Conservation (phyloP, 2,113 vertebrate species). For the Misgurnus anguillicaudatus region DNA sequence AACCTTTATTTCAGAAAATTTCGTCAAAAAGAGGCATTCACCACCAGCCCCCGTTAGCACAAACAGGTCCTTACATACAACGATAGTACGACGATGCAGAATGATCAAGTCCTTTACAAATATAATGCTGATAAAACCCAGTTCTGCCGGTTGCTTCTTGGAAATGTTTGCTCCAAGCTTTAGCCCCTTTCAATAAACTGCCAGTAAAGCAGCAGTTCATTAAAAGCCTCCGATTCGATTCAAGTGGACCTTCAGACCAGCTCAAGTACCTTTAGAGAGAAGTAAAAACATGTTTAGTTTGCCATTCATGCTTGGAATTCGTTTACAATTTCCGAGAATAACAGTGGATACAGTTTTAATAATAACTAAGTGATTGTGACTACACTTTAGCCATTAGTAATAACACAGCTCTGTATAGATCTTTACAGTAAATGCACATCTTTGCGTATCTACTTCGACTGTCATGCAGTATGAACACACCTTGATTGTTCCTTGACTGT, state of each 20-base stretch:
- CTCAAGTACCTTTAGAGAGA: slow-evolving; percentile 85
- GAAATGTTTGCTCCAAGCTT: slow-evolving; percentile 27
- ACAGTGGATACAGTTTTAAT: not conserved
- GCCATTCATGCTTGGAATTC: not conserved
- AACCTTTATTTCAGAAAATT: slow-evolving; percentile 52
- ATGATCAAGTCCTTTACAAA: slow-evolving; percentile 52
- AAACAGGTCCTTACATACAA: slow-evolving; percentile 50
- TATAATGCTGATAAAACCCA: slow-evolving; percentile 54
- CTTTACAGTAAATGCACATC: not conserved
- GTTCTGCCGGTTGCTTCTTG: slow-evolving; percentile 7
- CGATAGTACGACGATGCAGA: slow-evolving; percentile 45
- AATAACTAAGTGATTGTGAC: not conserved
- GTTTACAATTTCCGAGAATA: not conserved
- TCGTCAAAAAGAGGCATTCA: slow-evolving; percentile 53
- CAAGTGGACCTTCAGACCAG: slow-evolving; percentile 80
- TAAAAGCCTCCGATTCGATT: slow-evolving; percentile 28
- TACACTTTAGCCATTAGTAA: not conserved
- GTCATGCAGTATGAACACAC: slow-evolving; percentile 72
- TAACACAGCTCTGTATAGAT: not conserved
- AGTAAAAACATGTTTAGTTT: not conserved
- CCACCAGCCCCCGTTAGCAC: slow-evolving; percentile 47
- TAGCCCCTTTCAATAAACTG: slow-evolving; percentile 9
- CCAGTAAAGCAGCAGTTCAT: slow-evolving; percentile 28
- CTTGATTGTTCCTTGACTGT: slow-evolving; percentile 99
- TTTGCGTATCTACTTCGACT: not conserved